Evolutionary conservation across 1,140 invertebrate species (phyloP), one percentile per base, ranked within the genome.

Genomic region (Catajapyx aquilonaris): DNA sequence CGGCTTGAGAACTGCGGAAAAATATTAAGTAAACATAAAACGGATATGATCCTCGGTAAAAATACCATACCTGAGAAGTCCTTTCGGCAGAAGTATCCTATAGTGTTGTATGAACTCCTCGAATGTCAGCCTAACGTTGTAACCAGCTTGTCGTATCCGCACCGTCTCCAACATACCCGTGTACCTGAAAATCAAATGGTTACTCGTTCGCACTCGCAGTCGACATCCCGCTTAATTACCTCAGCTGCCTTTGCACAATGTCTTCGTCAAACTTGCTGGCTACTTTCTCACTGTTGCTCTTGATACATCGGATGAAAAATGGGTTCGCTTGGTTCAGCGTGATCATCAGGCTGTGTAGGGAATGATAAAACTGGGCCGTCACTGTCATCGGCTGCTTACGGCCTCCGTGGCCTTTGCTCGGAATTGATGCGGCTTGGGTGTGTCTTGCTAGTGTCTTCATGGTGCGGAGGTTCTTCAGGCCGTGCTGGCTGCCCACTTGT

Each of bases 101-200:
- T 88, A 88, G 11, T 86, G 57, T 48, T 91, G 84, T 41, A 88
- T 84, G 54, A 95, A 95, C 57, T 93, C 86, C 46, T 91, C 84
- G 54, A 90, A 94, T 0, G 81, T 78, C 10, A 94, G 63, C 21
- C 90, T 63, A 31, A 94, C 87, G 52, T 90, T 91, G 60, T 93
- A 96, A 2, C 90, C 90, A 5, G 87, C 87, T 53, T 91, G 86
- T 34, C 90, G 61, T 35, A 96, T 95, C 48, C 88, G 62, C 0
- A 96, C 88, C 0, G 90, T 96, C 54, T 94, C 90, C 43, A 96
- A 52, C 90, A 95, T 95, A 34, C 90, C 90, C 0, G 90, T 95
- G 56, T 96, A 96, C 1, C n/a, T n/a, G n/a, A n/a, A n/a, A n/a
- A n/a, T 69, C 34, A 28, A n/a, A n/a, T n/a, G n/a, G n/a, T n/a